Evolutionary conservation across 2,797 vertebrate genomes (phyloP).

Genomic region (Tauraco hartlaubi): DNA sequence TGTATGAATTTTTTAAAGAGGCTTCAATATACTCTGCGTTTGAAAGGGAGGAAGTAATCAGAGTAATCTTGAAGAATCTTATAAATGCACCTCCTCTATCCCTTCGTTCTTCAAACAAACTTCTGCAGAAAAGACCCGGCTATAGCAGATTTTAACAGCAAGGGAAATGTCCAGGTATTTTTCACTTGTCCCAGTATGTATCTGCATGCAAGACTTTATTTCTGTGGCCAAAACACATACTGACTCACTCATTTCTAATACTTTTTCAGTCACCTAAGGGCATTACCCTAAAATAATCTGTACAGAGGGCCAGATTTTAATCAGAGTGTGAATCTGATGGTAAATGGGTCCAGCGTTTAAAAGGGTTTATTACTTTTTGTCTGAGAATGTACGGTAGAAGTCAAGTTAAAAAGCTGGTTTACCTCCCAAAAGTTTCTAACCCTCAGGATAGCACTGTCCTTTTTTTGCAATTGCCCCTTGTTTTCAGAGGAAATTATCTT

Average conservation of each 20-base stretch:
- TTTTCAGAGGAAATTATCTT: not conserved
- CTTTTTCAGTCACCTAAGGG: not conserved
- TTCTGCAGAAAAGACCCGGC: not conserved
- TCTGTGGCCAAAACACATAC: not conserved
- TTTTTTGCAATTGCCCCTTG: not conserved
- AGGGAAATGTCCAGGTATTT: not conserved
- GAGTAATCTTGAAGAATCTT: constrained; percentile 66
- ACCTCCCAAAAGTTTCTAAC: not conserved
- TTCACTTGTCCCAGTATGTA: not conserved
- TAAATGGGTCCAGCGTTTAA: not conserved
- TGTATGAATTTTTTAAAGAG: constrained; percentile 83
- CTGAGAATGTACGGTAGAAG: not conserved
- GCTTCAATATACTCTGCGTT: constrained; percentile 72
- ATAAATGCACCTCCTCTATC: not conserved
- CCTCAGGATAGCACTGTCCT: not conserved
- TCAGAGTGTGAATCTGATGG: not conserved
- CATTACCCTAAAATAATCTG: not conserved
- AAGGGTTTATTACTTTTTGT: not conserved
- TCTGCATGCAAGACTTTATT: not conserved
- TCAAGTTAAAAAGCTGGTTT: not conserved
- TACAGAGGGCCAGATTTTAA: not conserved
- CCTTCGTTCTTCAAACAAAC: not conserved
- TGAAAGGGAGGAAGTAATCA: constrained; percentile 73
- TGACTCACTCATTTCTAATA: not conserved
- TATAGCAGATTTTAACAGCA: not conserved